Conservation (phyloP, 1,140 invertebrate species). For the Drosophila baimaii region DNA sequence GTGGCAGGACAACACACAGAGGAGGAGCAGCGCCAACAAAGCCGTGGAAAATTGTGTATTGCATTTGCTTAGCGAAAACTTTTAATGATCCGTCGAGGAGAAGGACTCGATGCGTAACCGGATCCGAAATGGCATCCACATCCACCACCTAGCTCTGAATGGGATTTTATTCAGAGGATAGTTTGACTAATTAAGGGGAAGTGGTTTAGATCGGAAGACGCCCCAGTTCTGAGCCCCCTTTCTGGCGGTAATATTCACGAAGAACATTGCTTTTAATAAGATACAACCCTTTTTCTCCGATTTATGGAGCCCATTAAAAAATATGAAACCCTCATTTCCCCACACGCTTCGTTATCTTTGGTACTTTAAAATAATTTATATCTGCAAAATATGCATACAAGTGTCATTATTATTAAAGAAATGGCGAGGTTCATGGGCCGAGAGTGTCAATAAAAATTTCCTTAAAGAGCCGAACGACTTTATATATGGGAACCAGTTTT, state of each 20-base stretch:
- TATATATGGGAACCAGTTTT: not conserved
- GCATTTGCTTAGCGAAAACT: conserved; percentile 64
- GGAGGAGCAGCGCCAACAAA: conserved; percentile 20
- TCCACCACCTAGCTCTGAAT: conserved; percentile 2
- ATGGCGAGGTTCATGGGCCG: not conserved
- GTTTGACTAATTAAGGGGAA: conserved; percentile 22
- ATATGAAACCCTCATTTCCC: not conserved
- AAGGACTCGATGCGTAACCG: conserved; percentile 34
- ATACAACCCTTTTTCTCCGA: not conserved
- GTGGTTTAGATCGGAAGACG: not conserved
- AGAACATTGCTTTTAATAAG: conserved; percentile 1
- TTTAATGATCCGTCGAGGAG: conserved; percentile 70
- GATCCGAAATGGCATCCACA: conserved; percentile 25
- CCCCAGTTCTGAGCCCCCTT: no score
- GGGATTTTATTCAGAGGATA: conserved; percentile 8
- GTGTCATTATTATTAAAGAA: conserved; percentile 12
- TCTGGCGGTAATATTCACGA: not conserved
- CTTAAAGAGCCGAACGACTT: not conserved
- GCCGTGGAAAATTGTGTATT: conserved; percentile 36
- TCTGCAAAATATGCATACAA: not conserved
- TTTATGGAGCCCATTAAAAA: not conserved
- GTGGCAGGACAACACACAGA: conserved; percentile 56
- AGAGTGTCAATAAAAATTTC: conserved; percentile 10
- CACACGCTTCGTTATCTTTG: not conserved
- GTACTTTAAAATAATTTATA: conserved; percentile 15